Conservation (phyloP, 1,140 invertebrate species). For the Manduca sexta region DNA sequence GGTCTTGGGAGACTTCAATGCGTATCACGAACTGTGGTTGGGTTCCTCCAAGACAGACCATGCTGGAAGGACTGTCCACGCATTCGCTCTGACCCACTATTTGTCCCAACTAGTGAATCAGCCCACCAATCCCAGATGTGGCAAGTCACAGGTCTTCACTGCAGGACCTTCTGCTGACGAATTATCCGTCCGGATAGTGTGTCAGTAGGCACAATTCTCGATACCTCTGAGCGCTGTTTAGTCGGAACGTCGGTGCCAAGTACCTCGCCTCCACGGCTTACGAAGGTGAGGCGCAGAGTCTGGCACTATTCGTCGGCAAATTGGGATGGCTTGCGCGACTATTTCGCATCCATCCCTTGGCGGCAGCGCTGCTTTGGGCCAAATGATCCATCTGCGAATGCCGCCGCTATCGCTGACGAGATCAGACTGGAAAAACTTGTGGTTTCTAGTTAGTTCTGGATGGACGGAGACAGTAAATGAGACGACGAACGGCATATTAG, state of each 20-base stretch:
- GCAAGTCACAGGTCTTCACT: neutral
- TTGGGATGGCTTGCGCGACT: constrained; percentile 6
- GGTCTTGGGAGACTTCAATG: constrained; percentile 3
- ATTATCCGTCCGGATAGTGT: neutral
- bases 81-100: constrained; percentile 9
- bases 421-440: too few species aligned
- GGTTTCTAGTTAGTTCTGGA: too few species aligned
- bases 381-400: too few species aligned
- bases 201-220: constrained; percentile 6
- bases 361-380: too few species aligned
- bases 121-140: too few species aligned
- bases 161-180: constrained; percentile 8
- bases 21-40: neutral
- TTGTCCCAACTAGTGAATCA: constrained; percentile 6
- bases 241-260: neutral
- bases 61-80: constrained; percentile 5
- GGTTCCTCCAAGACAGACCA: neutral
- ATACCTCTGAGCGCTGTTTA: constrained; percentile 12
- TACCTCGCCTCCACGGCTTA: constrained; percentile 1
- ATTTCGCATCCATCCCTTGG: too few species aligned
- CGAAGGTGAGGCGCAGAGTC: neutral
- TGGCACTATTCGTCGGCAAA: constrained; percentile 9
- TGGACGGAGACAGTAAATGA: too few species aligned
- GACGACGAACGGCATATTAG: too few species aligned
- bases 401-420: too few species aligned